A percentile compares a stretch with the other conserved stretches of the same genome.
Conservation (phyloP, 2,888 invertebrate species). For the Sinohyriopsis cumingii region DNA sequence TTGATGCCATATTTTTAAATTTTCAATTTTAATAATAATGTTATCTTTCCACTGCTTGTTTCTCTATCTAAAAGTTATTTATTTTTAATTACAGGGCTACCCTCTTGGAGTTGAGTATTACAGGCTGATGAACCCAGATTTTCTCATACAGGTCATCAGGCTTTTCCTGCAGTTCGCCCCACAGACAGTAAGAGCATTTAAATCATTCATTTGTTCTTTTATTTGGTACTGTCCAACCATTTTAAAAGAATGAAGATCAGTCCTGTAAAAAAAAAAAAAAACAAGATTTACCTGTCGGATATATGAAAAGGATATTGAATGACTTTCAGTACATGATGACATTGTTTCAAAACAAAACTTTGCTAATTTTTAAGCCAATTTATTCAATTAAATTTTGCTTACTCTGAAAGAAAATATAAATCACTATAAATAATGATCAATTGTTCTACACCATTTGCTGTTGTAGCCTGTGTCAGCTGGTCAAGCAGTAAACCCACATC, state of each 20-base stretch:
- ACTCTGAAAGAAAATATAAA: neutral
- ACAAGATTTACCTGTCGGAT: too few species aligned
- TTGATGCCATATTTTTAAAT: neutral
- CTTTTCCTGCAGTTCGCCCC: conserved; percentile 82
- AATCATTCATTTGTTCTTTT: neutral
- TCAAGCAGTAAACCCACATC: conserved; percentile 72
- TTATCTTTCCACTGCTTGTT: too few species aligned
- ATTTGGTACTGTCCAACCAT: neutral
- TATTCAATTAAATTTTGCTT: neutral
- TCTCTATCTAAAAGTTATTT: too few species aligned
- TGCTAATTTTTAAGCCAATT: too few species aligned
- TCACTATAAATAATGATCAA: neutral
- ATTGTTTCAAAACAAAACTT: too few species aligned
- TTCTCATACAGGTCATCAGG: conserved; percentile 84
- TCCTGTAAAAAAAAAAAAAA: too few species aligned
- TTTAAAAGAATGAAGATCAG: too few species aligned
- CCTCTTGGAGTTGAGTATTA: conserved; percentile 86
- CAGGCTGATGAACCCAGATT: conserved; percentile 86
- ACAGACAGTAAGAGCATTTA: conserved; percentile 64
- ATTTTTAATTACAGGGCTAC: conserved; percentile 72
- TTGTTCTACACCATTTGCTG: neutral
- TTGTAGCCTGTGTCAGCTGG: conserved; percentile 78
- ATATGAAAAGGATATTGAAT: too few species aligned
- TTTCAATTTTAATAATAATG: neutral
- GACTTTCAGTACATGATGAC: too few species aligned